Evolutionary conservation across 2,113 vertebrate genomes (phyloP).

Genomic region (Myrmecophaga tridactyla): DNA sequence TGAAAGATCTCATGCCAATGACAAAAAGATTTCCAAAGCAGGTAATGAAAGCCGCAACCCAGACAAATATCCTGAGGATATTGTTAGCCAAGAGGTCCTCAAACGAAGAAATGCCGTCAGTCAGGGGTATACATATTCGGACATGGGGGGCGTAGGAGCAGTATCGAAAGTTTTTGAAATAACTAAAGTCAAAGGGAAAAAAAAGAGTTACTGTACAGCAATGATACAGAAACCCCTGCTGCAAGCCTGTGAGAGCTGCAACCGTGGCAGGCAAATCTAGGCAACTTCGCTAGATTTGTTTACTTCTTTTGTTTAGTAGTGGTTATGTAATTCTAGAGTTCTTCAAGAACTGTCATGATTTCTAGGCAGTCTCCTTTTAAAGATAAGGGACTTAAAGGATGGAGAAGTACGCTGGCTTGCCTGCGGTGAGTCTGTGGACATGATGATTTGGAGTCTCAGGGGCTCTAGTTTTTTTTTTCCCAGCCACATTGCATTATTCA

Average conservation of each 20-base stretch:
- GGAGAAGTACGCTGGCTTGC: background rate
- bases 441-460: background rate
- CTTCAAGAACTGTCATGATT: background rate
- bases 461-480: background rate
- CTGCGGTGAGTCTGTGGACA: background rate
- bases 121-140: constrained; percentile 88
- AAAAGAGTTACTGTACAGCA: constrained; percentile 50
- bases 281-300: background rate
- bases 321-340: background rate
- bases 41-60: constrained; percentile 90
- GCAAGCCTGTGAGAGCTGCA: background rate
- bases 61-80: constrained; percentile 89
- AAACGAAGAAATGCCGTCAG: constrained; percentile 89
- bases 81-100: constrained; percentile 89
- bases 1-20: constrained; percentile 89
- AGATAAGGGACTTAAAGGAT: background rate
- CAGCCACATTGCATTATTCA: background rate
- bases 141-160: constrained; percentile 89
- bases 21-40: constrained; percentile 91
- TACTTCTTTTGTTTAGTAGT: background rate
- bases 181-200: constrained; percentile 81
- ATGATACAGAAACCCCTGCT: background rate
- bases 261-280: too few relatives aligned
- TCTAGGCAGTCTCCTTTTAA: background rate
- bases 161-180: constrained; percentile 90